Evolutionary conservation across 2,888 invertebrate genomes (phyloP).

Genomic region (Heteropelma amictum): DNA sequence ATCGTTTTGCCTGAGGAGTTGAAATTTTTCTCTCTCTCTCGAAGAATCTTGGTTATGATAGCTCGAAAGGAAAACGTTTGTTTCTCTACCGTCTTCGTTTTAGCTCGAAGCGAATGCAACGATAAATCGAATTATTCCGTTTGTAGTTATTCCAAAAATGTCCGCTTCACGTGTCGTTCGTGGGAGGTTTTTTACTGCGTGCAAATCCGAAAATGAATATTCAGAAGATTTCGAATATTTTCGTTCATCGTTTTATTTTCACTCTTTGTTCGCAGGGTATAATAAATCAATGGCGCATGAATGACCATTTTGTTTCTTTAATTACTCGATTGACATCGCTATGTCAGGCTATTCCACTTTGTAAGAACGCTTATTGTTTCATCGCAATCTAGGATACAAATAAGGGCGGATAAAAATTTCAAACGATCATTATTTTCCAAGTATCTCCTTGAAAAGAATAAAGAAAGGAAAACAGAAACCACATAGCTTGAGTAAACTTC

Average conservation of each 20-base stretch:
- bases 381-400: background rate
- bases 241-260: background rate
- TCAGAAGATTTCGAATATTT: no score
- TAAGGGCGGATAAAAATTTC: background rate
- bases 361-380: background rate
- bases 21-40: background rate
- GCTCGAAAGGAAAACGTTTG: background rate
- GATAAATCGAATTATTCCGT: conserved; percentile 30
- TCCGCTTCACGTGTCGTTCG: no score
- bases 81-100: background rate
- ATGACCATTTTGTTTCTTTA: no score
- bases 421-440: background rate
- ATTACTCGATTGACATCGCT: no score
- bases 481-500: background rate
- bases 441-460: background rate
- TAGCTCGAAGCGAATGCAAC: background rate
- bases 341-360: background rate
- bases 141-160: conserved; percentile 18
- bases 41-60: background rate
- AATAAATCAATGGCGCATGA: no score
- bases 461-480: background rate
- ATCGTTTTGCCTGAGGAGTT: background rate
- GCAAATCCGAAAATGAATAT: no score
- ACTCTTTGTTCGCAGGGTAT: no score
- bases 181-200: no score